Evolutionary conservation across 2,888 invertebrate species (phyloP), one percentile per base, ranked within the genome.

Genomic region (Odontocolon sp.): DNA sequence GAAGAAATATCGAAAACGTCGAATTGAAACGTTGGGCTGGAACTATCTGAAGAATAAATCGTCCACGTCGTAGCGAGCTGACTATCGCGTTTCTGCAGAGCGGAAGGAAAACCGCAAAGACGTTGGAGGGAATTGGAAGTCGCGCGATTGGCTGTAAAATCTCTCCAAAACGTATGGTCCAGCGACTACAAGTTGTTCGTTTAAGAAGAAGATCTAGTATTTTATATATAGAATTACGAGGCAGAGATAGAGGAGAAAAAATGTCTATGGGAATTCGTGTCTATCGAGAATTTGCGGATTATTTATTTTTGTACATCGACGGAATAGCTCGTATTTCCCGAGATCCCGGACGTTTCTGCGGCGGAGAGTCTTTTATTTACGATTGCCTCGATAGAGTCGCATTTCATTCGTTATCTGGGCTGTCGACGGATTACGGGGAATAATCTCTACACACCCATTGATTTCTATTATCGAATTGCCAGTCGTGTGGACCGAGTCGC

Each of bases 231-330:
- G 67, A 59, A 28, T 67, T 11, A 45, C 31, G 40, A 23, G 16
- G 31, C 28, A 33, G 33, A 23, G n/a, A 50, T 33, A 38, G 23
- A 21, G 18, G 14, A 9, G 23, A 28, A 33, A 40, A 9, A 61
- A 33, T n/a, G n/a, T 64, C 18, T 28, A 56, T 56, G 47, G 18
- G 64, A 64, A 71, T 64, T n/a, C 5, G 70, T n/a, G n/a, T 52
- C 54, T 47, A 47, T 47, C 23, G 23, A 14, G 57, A 47, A 57
- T 68, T 68, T 16, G 50, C 23, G 18, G 57, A 9, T 21, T 61
- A 70, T 70, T 70, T 70, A 70, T 70, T 70, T 70, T 61, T 23
- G 50, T 52, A 28, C 59, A 50, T 26, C 40, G 69, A 4, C 18
- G 1, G 2, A 36, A 54, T 40, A 52, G 8, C 36, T 9, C n/a